These are phyloP conservation scores for Chaetodon auriga DNA, from an alignment of 2,113 vertebrate genomes.

Conservation along the genomic window DNA sequence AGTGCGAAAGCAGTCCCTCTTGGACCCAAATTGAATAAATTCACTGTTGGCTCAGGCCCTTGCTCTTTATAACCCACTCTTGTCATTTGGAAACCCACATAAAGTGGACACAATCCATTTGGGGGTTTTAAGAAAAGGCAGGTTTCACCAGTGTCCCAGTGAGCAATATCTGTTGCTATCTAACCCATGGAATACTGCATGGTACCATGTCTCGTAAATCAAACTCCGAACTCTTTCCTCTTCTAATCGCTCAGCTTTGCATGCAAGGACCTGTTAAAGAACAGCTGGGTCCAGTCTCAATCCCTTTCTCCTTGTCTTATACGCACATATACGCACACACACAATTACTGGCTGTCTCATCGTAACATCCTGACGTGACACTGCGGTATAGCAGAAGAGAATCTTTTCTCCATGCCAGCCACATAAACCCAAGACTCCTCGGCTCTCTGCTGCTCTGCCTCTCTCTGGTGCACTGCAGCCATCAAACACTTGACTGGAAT, in stretches of 20 bases:
- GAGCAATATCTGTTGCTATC: constrained; percentile 44
- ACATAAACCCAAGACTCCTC: constrained; percentile 53
- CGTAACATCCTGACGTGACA: constrained; percentile 60
- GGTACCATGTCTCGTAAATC: constrained; percentile 57
- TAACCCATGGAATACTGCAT: constrained; percentile 45
- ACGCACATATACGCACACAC: constrained; percentile 39
- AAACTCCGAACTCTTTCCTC: constrained; percentile 43
- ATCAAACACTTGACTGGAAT: constrained; percentile 81
- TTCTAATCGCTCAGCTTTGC: constrained; percentile 57
- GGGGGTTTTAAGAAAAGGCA: constrained; percentile 36
- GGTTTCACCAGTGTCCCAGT: constrained; percentile 38
- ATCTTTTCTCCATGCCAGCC: constrained; percentile 58
- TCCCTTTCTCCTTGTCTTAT: constrained; percentile 17
- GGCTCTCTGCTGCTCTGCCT: constrained; percentile 45
- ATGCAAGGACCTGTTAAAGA: constrained; percentile 61
- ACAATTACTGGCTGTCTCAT: constrained; percentile 46
- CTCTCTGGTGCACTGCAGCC: constrained; percentile 56
- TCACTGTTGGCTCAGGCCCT: constrained; percentile 15
- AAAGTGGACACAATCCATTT: constrained; percentile 53
- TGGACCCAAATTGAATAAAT: constrained; percentile 43
- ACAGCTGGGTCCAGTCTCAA: constrained; percentile 61
- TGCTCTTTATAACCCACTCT: constrained; percentile 33
- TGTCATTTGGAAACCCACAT: constrained; percentile 57
- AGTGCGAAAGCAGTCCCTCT: constrained; percentile 22
- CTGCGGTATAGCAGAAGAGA: constrained; percentile 57